Conservation (phyloP, 2,888 invertebrate genomes). For the Clivina fossor region DNA sequence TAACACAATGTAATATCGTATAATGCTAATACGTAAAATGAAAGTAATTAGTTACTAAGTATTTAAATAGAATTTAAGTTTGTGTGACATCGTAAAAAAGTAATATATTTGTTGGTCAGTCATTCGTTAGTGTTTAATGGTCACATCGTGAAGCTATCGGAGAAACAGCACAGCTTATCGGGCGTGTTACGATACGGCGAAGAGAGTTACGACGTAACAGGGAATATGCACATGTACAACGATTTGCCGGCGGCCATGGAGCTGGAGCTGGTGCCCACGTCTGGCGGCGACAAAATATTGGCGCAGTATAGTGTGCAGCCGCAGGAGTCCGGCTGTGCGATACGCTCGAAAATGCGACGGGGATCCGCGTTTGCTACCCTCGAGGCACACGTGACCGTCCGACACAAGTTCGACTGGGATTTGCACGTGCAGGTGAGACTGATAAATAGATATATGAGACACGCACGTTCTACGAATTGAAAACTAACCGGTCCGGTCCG, state of each 20-base stretch:
- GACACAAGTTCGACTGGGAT: constrained; percentile 53
- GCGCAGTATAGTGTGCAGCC: constrained; percentile 44
- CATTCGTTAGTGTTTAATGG: constrained; percentile 24
- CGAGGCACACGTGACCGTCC: constrained; percentile 49
- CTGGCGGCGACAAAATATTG: constrained; percentile 46
- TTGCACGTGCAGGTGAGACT: constrained; percentile 50
- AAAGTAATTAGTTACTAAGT: too few species aligned
- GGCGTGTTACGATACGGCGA: constrained; percentile 50
- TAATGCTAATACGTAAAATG: too few species aligned
- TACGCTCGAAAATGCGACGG: constrained; percentile 48
- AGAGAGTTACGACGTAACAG: constrained; percentile 52
- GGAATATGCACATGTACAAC: constrained; percentile 51
- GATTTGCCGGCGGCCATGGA: constrained; percentile 52
- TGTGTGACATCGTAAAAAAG: too few species aligned
- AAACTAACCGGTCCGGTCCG: background rate
- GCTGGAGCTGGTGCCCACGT: constrained; percentile 53
- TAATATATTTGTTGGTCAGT: constrained; percentile 1
- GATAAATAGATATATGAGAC: constrained; percentile 13
- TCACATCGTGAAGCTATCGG: constrained; percentile 23
- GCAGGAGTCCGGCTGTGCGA: constrained; percentile 44
- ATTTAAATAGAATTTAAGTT: too few species aligned
- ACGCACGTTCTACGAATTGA: background rate
- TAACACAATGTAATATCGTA: too few species aligned
- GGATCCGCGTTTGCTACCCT: constrained; percentile 53
- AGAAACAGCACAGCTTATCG: constrained; percentile 27